phyloP scores from a whole-genome alignment of 2,113 vertebrate genomes.

The Illadopsis cleaveri region DNA sequence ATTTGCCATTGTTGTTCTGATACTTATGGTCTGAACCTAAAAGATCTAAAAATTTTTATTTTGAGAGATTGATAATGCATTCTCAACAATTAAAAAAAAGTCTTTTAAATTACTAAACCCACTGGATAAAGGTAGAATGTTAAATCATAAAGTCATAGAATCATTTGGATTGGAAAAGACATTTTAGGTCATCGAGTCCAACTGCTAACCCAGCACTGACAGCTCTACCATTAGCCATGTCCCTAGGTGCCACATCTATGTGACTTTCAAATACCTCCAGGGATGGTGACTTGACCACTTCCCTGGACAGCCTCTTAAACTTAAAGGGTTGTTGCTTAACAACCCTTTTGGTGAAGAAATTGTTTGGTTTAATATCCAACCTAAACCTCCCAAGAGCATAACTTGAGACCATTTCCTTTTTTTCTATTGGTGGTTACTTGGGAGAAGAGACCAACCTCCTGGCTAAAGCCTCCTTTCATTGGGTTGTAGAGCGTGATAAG shows the following conservation, averaged over 20 bases:
- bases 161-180: not conserved
- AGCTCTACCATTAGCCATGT: not conserved
- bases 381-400: not conserved
- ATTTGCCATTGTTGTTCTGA: not conserved
- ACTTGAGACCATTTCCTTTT: not conserved
- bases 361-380: not conserved
- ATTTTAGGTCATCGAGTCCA: not conserved
- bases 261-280: not conserved
- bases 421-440: accelerated
- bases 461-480: not conserved
- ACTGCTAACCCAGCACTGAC: not conserved
- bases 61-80: not conserved
- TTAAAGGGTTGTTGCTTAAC: not conserved
- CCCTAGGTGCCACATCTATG: not conserved
- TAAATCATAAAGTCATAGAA: not conserved
- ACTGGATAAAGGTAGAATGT: not conserved
- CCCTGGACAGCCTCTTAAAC: not conserved
- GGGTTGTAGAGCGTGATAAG: accelerated
- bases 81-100: not conserved
- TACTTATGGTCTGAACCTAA: not conserved
- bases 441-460: accelerated
- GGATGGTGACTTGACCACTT: not conserved
- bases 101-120: not conserved
- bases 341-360: not conserved
- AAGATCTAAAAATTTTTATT: not conserved